Base-by-base conservation (phyloP, 2,113 vertebrate species). In the Alethe castanea region DNA sequence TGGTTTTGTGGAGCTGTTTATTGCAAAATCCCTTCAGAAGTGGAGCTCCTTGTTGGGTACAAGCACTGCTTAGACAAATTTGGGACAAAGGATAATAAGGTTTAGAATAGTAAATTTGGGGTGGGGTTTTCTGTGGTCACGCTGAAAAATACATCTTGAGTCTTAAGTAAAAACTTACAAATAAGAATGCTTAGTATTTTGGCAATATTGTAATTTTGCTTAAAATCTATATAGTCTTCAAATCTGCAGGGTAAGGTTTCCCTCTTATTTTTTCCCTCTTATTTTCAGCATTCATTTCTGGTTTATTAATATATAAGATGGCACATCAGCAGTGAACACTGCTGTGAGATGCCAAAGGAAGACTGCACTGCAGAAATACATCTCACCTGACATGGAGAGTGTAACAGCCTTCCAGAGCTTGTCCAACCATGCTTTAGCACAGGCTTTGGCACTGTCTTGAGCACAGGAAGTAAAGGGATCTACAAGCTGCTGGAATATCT, bases 351-450 rank as follows among this genome's bases (percentile, higher is more conserved):
- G 48, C 38, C 24, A 22, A 70, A 88, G 33, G 35, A 74, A 59
- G 57, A 20, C 56, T 33, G 38, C 20, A 3, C 23, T 66, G 44
- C 61, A 82, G 79, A 64, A 94, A 20, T 24, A 12, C 29, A 1
- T 29, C 38, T 80, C 3, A 2, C 26, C 40, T 3, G 3, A 22
- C 17, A 5, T 1, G 5, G 28, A 5, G 3, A 1, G 25, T 33
- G 17, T 35, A 44, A 18, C 1, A 6, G 62, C 53, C 40, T 50
- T 67, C 52, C 24, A 13, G 59, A 31, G 50, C 24, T 57, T 29
- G 4, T 33, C 38, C 33, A 17, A 15, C 25, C 10, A 3, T 1
- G 7, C 53, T 71, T 62, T 77, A 71, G 44, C n/a, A 64, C 22
- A 35, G 48, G 48, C 53, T 16, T 23, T 52, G 72, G 70, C 12